Base-by-base conservation (phyloP, 2,888 invertebrate genomes). In the Watsonalla cultraria region DNA sequence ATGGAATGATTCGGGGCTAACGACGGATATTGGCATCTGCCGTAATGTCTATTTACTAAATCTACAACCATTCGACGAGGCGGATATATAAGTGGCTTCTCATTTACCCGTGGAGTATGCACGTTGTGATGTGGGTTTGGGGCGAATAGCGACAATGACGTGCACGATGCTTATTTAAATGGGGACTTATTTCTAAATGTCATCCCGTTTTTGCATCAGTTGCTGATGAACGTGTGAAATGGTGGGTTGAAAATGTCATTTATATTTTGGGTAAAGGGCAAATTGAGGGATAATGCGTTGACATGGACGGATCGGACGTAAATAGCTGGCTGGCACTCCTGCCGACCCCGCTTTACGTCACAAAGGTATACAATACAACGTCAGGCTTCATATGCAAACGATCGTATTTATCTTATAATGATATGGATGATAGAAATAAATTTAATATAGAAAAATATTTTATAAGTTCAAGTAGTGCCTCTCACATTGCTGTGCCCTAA, bases 261-360 rank as follows among this genome's bases (percentile, higher is more conserved):
- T 70, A 78, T 76, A 67, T 78, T 75, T 75, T 71, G 61, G 68
- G 69, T 57, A 72, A 76, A 75, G 80, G 76, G 76, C 66, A 68
- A 74, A 71, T 70, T 68, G 69, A 68, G 78, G 82, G 81, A 78
- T 82, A 81, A 82, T 81, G 80, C 69, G 78, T 70, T 65, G 73
- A 73, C 66, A 70, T 66, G 73, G 73, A 59, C 68, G 65, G 70
- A 56, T 57, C 61, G 60, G 68, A 76, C 79, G 68, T 65, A 81
- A 83, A 83, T 83, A 81, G 74, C 75, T 11, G 37, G 42, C 58
- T 57, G 66, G 68, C 62, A 69, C 71, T 66, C 66, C 66, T 72
- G 60, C 67, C 66, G 56, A 62, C 70, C 66, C 66, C 61, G 59
- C 70, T 68, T 68, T 68, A 74, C 76, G 71, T 72, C 74, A 74